Evolutionary conservation across 2,888 invertebrate genomes (phyloP), one percentile per base, ranked within the genome.

Genomic region (Pterostichus niger): DNA sequence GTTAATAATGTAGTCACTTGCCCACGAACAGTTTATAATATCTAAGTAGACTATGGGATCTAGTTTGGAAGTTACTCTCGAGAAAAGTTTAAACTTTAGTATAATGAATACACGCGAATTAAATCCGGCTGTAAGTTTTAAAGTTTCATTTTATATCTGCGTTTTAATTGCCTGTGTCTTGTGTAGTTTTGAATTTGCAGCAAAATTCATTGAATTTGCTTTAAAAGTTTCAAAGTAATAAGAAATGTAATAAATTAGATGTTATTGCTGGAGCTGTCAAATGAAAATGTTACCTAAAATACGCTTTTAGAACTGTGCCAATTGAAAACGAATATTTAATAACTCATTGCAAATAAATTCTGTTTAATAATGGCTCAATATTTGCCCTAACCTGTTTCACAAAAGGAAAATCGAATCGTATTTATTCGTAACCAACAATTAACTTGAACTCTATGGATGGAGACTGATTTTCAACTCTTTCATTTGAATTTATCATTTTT

Each of bases 1-100:
- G 49, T 68, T 68, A 80, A 80, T 80, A 80, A 71, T 81, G 24
- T 40, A 71, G 75, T 75, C 52, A 71, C 17, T 71, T 71, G 46
- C 46, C 71, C 71, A 46, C 17, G 13, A 46, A 71, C 71, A 46
- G 46, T 46, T 68, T 71, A 71, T 71, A 71, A 46, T 71, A 46
- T 71, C 44, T n/a, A 9, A 61, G 61, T 11, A 61, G 61, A 15
- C 68, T 40, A 13, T 46, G 17, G 17, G 46, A 24, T 44, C 49
- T 71, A 71, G 44, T 71, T 71, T 10, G 4, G 1, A 71, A 71
- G 24, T 64, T 64, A 5, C n/a, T 3, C 54, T 54, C 2, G 15
- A 6, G 54, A 15, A 54, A 15, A 54, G 11, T 15, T 7, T 54
- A 11, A 54, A 54, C 54, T 54, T 54, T 5, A 15, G 7, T 15